Conservation (phyloP, 2,797 vertebrate genomes). For the Triplophysa yarkandensis region DNA sequence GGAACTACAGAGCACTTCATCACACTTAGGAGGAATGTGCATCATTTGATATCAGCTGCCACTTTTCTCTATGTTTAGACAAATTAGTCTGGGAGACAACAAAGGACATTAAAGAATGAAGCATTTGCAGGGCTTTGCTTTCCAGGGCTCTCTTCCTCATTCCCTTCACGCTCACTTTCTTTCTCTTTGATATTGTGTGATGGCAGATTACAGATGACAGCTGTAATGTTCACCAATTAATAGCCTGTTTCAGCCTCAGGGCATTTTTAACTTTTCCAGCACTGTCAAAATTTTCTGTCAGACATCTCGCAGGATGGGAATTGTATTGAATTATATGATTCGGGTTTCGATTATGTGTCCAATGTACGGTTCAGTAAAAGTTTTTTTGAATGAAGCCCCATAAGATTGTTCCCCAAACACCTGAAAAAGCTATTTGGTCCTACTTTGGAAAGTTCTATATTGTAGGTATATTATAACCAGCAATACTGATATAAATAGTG, state of each 20-base stretch:
- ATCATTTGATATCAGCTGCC: slow-evolving; percentile 45
- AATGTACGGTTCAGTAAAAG: not conserved
- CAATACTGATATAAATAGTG: not conserved
- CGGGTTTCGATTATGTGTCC: not conserved
- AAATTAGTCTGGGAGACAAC: slow-evolving; percentile 46
- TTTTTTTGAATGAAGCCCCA: not conserved
- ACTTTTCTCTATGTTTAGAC: slow-evolving; percentile 44
- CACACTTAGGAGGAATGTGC: slow-evolving; percentile 47
- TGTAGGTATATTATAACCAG: not conserved
- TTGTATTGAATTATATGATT: not conserved
- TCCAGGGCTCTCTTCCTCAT: slow-evolving; percentile 10
- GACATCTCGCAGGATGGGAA: not conserved
- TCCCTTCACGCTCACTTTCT: slow-evolving; percentile 17
- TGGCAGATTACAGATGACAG: slow-evolving; percentile 60
- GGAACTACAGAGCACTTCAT: slow-evolving; percentile 44
- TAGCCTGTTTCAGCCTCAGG: slow-evolving; percentile 52
- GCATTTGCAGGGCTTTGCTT: slow-evolving; percentile 30
- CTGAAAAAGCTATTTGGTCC: not conserved
- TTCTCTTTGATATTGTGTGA: slow-evolving; percentile 33
- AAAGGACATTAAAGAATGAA: slow-evolving; percentile 48
- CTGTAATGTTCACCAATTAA: slow-evolving; percentile 73
- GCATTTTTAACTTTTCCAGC: slow-evolving; percentile 44
- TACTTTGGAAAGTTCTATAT: not conserved
- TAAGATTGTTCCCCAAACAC: not conserved
- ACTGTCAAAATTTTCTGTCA: slow-evolving; percentile 35